Percentiles rank a stretch among this genome's conserved stretches.
Conservation (phyloP, 1,140 invertebrate genomes). For the Drosophila aff. region DNA sequence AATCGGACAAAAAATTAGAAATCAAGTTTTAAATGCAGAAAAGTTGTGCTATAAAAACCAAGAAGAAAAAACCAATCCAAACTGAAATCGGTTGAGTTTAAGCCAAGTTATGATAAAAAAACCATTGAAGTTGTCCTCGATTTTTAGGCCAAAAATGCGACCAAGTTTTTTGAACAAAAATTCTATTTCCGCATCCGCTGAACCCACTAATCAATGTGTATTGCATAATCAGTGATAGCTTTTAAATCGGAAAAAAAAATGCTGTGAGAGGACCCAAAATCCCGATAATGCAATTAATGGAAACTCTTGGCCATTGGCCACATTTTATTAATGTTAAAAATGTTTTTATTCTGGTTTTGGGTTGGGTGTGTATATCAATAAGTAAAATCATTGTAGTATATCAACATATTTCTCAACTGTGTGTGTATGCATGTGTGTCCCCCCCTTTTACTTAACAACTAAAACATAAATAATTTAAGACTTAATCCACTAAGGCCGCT, state of each 20-base stretch:
- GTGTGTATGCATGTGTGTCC: conserved; percentile 14
- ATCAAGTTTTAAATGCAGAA: no score
- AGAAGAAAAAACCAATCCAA: no score
- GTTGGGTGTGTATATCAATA: conserved; percentile 39
- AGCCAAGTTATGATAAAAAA: no score
- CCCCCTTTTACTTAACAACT: conserved; percentile 48
- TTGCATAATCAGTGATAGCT: no score
- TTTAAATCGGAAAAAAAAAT: not conserved
- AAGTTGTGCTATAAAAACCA: no score
- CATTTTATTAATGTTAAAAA: conserved; percentile 41
- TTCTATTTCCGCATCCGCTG: no score
- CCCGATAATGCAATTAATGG: not conserved
- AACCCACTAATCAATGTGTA: no score
- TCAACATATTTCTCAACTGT: conserved; percentile 51
- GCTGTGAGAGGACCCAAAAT: not conserved
- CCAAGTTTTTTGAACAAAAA: no score
- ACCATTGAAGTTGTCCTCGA: no score
- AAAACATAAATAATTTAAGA: conserved; percentile 74
- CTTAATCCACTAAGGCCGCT: conserved; percentile 34
- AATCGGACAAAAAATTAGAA: no score
- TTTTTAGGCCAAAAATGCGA: no score
- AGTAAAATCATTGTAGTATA: conserved; percentile 58
- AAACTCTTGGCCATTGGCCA: not conserved
- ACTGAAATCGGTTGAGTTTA: no score
- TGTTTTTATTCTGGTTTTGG: conserved; percentile 49